Base-by-base conservation (phyloP, 2,113 vertebrate genomes). In the Leuciscus idus region DNA sequence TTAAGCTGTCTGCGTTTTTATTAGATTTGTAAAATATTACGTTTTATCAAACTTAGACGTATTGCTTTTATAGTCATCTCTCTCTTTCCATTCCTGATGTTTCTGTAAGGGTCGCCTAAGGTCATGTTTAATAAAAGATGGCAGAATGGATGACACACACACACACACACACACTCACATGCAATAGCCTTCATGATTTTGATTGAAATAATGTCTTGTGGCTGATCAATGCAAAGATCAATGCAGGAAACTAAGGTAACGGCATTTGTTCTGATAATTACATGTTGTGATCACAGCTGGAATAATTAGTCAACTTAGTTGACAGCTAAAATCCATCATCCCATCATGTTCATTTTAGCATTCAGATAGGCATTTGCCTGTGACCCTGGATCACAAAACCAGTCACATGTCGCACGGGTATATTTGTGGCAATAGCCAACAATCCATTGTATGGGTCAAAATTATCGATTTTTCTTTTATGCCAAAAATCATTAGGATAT, bases 271-370 rank as follows among this genome's bases (percentile, higher is more conserved):
- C 28, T 70, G 81, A 70, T 82, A 70, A 82, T 82, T 70, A 30
- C 64, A 28, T 70, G 80, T 50, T 82, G 62, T 82, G 81, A 82
- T 82, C 68, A 70, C 19, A 4, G 46, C 64, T 70, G 62, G 46
- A 52, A 82, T 21, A 6, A 82, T 68, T 70, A 55, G 3, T 82
- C 46, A 82, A 30, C 28, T 68, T 50, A 9, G 9, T n/a, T 52
- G 62, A 70, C 46, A 70, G 81, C 17, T 68, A 23, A 68, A 82
- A 82, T 82, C 62, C 64, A 70, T 82, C 80, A 66, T 70, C 28
- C 62, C 26, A 12, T 23, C 81, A 52, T 82, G 62, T 70, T 82
- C 33, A 52, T 52, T 21, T 28, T n/a, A 70, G 10, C 46, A 7
- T 33, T 68, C 30, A 52, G 23, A 64, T 30, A 30, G 28, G 6